Percentiles rank a stretch among this genome's conserved stretches.
Evolutionary conservation across 2,113 vertebrate genomes (phyloP).

Genomic region (Erinaceus europaeus): DNA sequence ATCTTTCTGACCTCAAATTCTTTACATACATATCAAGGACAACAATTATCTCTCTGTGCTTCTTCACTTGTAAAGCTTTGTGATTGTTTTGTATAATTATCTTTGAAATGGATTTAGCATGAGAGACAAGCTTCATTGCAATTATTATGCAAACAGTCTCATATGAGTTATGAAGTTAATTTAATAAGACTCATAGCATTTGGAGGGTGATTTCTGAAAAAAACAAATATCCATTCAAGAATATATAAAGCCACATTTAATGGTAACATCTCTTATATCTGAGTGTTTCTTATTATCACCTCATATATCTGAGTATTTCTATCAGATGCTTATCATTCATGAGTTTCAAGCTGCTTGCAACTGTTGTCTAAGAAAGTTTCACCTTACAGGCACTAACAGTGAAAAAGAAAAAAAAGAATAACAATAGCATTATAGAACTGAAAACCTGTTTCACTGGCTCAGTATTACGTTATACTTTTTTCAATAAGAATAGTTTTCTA

Average conservation of each 20-base stretch:
- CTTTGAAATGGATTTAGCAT: constrained; percentile 57
- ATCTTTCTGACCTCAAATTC: constrained; percentile 45
- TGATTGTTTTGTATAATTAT: constrained; percentile 53
- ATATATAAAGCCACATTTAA: constrained; percentile 26
- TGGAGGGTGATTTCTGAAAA: constrained; percentile 31
- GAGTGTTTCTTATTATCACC: constrained; percentile 15
- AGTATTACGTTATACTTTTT: not conserved
- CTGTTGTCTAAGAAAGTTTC: not conserved
- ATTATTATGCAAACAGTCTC: constrained; percentile 61
- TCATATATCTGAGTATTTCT: not conserved
- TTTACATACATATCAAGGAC: constrained; percentile 15
- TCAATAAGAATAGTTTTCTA: not conserved
- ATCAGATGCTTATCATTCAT: constrained; percentile 2
- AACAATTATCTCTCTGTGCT: constrained; percentile 27
- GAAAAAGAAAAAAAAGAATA: not conserved
- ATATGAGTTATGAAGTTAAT: constrained; percentile 64
- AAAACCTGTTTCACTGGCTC: not conserved
- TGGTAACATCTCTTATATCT: too few species aligned
- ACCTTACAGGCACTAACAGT: not conserved
- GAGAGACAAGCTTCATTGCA: constrained; percentile 41
- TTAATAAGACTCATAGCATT: constrained; percentile 64
- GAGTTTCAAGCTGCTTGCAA: not conserved
- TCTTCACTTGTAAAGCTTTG: constrained; percentile 36
- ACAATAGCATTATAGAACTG: not conserved
- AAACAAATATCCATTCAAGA: constrained; percentile 60